These are phyloP conservation scores for Nomada ruficornis DNA, from an alignment of 2,888 invertebrate genomes.

Conservation along the genomic window DNA sequence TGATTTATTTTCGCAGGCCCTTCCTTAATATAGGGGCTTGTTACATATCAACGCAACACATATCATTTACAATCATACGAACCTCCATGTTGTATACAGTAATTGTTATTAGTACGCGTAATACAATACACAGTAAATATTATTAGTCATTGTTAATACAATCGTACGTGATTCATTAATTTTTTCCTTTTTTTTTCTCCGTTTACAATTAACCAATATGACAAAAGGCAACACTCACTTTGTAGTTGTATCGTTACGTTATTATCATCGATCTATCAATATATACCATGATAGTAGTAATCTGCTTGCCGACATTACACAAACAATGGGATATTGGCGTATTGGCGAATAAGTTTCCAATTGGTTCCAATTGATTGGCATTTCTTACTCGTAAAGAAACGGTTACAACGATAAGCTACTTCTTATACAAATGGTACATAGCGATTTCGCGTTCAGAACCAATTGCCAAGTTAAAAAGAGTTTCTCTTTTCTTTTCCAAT, in stretches of 20 bases:
- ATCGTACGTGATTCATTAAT: constrained; percentile 71
- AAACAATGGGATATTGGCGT: constrained; percentile 45
- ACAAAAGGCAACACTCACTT: constrained; percentile 82
- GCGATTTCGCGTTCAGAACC: constrained; percentile 14
- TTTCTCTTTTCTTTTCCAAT: background rate
- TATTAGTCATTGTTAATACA: constrained; percentile 62
- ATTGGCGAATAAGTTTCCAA: constrained; percentile 32
- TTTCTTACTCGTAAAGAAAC: constrained; percentile 22
- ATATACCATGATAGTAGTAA: constrained; percentile 68
- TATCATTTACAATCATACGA: constrained; percentile 73
- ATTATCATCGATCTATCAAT: constrained; percentile 71
- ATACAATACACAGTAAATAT: constrained; percentile 69
- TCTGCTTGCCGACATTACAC: constrained; percentile 45
- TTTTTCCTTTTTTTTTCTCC: constrained; percentile 58
- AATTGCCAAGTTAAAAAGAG: constrained; percentile 30
- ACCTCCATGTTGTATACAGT: constrained; percentile 73
- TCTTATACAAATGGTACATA: constrained; percentile 18
- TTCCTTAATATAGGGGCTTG: constrained; percentile 66
- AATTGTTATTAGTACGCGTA: constrained; percentile 68
- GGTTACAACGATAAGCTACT: constrained; percentile 31
- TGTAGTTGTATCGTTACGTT: constrained; percentile 73
- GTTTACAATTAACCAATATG: constrained; percentile 74
- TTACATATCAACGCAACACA: constrained; percentile 74
- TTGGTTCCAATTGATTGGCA: constrained; percentile 10
- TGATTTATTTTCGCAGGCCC: constrained; percentile 76